Conservation (phyloP, 2,888 invertebrate species). For the Hesperia comma region DNA sequence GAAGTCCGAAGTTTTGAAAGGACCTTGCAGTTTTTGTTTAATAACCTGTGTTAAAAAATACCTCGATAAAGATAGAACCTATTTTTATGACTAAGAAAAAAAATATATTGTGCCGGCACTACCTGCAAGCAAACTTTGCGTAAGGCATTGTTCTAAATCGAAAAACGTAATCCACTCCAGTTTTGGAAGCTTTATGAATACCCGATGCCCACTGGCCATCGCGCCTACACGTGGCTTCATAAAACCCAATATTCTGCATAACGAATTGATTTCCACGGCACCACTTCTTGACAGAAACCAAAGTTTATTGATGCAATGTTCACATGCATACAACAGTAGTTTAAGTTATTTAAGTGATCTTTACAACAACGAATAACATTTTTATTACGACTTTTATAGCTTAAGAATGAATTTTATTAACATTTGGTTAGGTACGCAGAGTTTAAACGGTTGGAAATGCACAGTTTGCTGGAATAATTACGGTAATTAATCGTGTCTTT, state of each 20-base stretch:
- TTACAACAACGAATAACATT: no score
- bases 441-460: no score
- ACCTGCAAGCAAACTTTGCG: slow-evolving; percentile 4
- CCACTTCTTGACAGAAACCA: slow-evolving; percentile 10
- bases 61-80: no score
- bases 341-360: no score
- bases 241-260: slow-evolving; percentile 29
- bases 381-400: no score
- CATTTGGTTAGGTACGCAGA: no score
- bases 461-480: no score
- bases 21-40: no score
- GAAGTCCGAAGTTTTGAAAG: no score
- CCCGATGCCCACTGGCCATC: slow-evolving; percentile 15
- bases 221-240: slow-evolving; percentile 22
- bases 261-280: slow-evolving; percentile 26
- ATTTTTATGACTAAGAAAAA: neutral
- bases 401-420: no score
- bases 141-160: slow-evolving; percentile 26
- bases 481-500: no score
- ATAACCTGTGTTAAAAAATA: no score
- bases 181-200: slow-evolving; percentile 29
- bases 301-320: slow-evolving; percentile 9
- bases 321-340: slow-evolving; percentile 10
- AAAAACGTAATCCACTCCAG: slow-evolving; percentile 27
- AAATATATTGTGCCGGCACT: slow-evolving; percentile 9